Evolutionary conservation across 2,888 invertebrate species (phyloP), one percentile per base, ranked within the genome.

Genomic region (Aspidiotus rigidus): DNA sequence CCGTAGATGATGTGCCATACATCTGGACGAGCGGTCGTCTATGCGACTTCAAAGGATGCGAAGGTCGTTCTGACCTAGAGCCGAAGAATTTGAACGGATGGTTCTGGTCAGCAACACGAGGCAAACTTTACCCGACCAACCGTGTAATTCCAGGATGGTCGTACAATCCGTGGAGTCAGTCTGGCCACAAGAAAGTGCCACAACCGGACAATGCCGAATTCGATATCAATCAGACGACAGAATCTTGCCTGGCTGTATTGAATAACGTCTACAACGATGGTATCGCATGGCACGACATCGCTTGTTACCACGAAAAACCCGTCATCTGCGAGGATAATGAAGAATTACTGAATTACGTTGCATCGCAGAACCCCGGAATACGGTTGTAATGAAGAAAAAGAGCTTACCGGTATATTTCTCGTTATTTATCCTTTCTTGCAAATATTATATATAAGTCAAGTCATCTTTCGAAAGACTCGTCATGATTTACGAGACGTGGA

Each of bases 261-360:
- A 93, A 93, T 82, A 93, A 93, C 79, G 93, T 93, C 8, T 93
- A 93, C 83, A 90, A 88, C 76, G 93, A 93, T 77, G 93, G 93
- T 73, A 90, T 93, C 77, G 90, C 90, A 73, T 93, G 93, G 93
- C 93, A 93, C 80, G 93, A 93, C 79, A 92, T 93, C 67, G 92
- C 92, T 73, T 93, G 93, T 79, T 92, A 93, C 79, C 93, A 93
- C 80, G 90, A 93, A 80, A 93, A 93, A 77, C 93, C 93, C 2
- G 85, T 93, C 77, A 85, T 93, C 74, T 93, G 93, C 79, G 93
- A 93, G 78, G 93, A 93, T 79, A 89, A 88, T 72, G 91, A 92
- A 66, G 93, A 93, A 77, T 85, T 93, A 72, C 83, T 93, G 76
- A 88, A 85, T 78, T 93, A 92, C 79, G 85, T 93, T 72, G 87